Conservation (phyloP, 2,888 invertebrate genomes). For the Nomada ferruginata region DNA sequence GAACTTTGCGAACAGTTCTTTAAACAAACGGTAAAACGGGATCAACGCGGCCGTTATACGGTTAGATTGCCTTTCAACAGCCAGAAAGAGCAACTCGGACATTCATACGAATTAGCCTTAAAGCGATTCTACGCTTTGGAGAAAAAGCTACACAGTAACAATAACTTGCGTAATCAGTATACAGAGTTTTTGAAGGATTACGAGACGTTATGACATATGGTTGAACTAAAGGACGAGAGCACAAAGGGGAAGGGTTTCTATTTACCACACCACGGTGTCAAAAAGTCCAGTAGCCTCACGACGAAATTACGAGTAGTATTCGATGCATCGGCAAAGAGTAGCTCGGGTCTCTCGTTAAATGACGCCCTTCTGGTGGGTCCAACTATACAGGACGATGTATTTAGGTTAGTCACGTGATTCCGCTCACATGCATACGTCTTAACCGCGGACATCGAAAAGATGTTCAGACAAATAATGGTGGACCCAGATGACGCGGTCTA, state of each 20-base stretch:
- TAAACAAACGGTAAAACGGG: not conserved
- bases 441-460: conserved; percentile 1
- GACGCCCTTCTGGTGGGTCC: too few relatives aligned
- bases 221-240: not conserved
- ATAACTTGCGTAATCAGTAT: not conserved
- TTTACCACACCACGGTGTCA: not conserved
- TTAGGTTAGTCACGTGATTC: not conserved
- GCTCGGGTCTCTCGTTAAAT: not conserved
- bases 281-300: not conserved
- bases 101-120: not conserved
- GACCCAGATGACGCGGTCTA: not conserved
- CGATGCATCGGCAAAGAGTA: not conserved
- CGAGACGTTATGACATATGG: not conserved
- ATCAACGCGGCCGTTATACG: not conserved
- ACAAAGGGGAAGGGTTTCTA: too few relatives aligned
- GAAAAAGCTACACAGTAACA: not conserved
- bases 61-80: not conserved
- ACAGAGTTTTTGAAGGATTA: not conserved
- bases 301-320: conserved; percentile 14
- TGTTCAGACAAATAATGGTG: not conserved
- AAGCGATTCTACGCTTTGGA: not conserved
- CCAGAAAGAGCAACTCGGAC: not conserved
- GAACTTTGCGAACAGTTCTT: not conserved
- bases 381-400: not conserved
- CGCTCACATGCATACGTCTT: not conserved